Evolutionary conservation across 2,888 invertebrate species (phyloP).

Genomic region (Macrosoma leucophasiata): DNA sequence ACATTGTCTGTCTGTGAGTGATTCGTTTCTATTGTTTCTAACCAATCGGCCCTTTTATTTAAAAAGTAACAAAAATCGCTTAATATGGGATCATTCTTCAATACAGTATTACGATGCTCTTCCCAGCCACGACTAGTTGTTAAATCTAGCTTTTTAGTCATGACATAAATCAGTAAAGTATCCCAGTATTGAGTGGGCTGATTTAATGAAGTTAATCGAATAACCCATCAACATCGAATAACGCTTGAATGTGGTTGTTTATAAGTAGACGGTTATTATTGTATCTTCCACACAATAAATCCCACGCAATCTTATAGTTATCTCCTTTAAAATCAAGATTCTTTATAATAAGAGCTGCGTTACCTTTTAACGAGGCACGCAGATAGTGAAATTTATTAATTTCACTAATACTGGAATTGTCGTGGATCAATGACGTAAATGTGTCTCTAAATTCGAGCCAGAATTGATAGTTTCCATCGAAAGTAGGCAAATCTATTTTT

Average conservation of each 20-base stretch:
- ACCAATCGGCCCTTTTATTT: conserved; percentile 5
- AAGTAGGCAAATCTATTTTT: conserved; percentile 19
- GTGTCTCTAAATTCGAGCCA: conserved; percentile 20
- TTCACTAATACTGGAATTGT: conserved; percentile 10
- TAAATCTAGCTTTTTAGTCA: background rate
- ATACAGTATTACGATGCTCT: conserved; percentile 8
- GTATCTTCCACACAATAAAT: conserved; percentile 17
- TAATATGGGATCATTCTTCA: background rate
- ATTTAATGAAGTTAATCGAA: conserved; percentile 1
- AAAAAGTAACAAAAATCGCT: no score
- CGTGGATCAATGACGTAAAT: conserved; percentile 13
- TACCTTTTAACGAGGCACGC: conserved; percentile 17
- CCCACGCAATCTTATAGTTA: conserved; percentile 18
- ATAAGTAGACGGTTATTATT: conserved; percentile 14
- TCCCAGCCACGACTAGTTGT: conserved; percentile 6
- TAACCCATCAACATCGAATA: conserved; percentile 5
- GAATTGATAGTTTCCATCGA: conserved; percentile 17
- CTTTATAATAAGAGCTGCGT: conserved; percentile 15
- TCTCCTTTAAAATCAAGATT: conserved; percentile 16
- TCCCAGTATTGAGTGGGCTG: conserved; percentile 12
- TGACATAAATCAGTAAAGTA: conserved; percentile 3
- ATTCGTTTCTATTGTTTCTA: conserved; percentile 5
- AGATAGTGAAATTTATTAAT: conserved; percentile 20
- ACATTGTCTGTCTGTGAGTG: background rate
- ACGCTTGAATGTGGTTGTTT: conserved; percentile 10